Percentiles rank a stretch among this genome's conserved stretches.
phyloP scores from a whole-genome alignment of 2,113 vertebrate species.

The Phycodurus eques region DNA sequence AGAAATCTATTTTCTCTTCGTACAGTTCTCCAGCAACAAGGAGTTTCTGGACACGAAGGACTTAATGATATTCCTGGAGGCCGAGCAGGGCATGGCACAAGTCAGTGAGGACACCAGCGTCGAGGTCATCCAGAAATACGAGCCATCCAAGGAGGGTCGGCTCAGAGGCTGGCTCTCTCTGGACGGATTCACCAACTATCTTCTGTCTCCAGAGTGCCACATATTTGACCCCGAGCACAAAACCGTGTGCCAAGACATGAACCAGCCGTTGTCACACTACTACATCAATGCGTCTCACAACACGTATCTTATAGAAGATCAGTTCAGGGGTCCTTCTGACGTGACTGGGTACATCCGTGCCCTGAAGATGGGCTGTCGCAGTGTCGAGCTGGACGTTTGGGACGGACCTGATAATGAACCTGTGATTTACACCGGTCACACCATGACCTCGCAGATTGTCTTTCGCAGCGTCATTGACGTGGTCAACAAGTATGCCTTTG shows the following conservation, averaged over 20 bases:
- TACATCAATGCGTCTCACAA: conserved; percentile 98
- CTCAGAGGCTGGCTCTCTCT: conserved; percentile 91
- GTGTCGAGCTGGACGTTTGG: conserved; percentile 95
- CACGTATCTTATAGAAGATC: conserved; percentile 97
- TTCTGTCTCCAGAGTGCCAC: conserved; percentile 93
- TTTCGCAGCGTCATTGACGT: conserved; percentile 92
- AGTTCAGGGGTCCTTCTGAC: conserved; percentile 96
- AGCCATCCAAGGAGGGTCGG: conserved; percentile 90
- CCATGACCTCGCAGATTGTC: conserved; percentile 95
- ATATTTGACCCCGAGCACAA: conserved; percentile 98
- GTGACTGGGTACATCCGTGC: conserved; percentile 96
- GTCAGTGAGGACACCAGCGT: conserved; percentile 93
- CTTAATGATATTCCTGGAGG: conserved; percentile 98
- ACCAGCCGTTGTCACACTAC: conserved; percentile 93
- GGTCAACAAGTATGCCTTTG: conserved; percentile 94
- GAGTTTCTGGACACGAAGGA: conserved; percentile 96
- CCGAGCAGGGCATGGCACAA: conserved; percentile 95
- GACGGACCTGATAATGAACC: conserved; percentile 95
- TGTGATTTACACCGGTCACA: conserved; percentile 94
- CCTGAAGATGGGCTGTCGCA: conserved; percentile 96
- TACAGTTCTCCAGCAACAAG: conserved; percentile 99
- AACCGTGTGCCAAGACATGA: conserved; percentile 96
- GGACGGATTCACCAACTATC: conserved; percentile 95
- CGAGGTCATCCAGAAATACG: conserved; percentile 90
- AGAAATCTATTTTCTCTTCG: conserved; percentile 97